phyloP scores from a whole-genome alignment of 2,888 invertebrate species.

The Geotrupes spiniger region DNA sequence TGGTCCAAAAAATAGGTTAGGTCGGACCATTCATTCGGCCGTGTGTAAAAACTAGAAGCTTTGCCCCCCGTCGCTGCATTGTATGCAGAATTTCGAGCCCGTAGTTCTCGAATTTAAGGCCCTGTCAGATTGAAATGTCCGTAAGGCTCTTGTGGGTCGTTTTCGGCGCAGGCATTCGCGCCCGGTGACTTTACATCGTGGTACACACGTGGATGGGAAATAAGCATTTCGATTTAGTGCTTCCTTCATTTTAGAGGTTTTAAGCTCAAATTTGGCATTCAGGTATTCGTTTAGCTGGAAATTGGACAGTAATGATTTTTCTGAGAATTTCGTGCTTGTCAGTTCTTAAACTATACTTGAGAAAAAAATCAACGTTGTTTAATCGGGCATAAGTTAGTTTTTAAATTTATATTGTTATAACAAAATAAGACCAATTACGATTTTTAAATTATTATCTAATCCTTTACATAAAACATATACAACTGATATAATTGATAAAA shows the following conservation, averaged over 20 bases:
- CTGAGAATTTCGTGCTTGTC: constrained; percentile 28
- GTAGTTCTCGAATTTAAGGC: constrained; percentile 16
- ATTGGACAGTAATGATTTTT: constrained; percentile 36
- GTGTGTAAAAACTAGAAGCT: constrained; percentile 51
- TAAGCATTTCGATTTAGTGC: constrained; percentile 26
- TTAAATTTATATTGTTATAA: no score
- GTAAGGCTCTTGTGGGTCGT: constrained; percentile 10
- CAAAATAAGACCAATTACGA: no score
- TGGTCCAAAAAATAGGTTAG: constrained; percentile 45
- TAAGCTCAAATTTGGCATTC: constrained; percentile 35
- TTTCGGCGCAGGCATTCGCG: not conserved
- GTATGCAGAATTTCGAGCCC: constrained; percentile 35
- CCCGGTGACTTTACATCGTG: constrained; percentile 12
- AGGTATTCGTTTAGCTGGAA: constrained; percentile 30
- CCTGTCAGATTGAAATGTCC: constrained; percentile 30
- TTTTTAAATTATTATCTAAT: no score
- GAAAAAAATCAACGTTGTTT: no score
- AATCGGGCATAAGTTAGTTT: no score
- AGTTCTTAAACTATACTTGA: no score
- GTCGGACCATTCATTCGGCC: constrained; percentile 45
- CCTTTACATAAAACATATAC: no score
- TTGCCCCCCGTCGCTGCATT: constrained; percentile 46
- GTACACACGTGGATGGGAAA: constrained; percentile 7
- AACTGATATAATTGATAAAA: no score
- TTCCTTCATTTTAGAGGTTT: constrained; percentile 34